Base-by-base conservation (phyloP, 2,797 vertebrate genomes). In the Thalassophryne amazonica region DNA sequence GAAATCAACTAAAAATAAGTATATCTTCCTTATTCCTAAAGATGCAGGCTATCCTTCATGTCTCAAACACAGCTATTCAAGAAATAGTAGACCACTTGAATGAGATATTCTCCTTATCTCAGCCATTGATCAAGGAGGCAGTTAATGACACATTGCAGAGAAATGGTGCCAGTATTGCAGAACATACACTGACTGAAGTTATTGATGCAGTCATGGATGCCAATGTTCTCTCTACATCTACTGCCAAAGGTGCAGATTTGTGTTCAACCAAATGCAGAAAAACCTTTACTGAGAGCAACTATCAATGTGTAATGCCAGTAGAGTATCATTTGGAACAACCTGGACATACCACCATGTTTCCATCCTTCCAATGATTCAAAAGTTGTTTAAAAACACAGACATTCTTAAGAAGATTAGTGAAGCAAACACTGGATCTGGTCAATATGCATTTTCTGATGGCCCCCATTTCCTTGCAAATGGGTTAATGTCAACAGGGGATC, bases 11-110 rank as follows among this genome's bases (percentile, higher is more conserved):
- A 1, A 50, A 66, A 47, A 3, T 10, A 0, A 59, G 65, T 21
- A n/a, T 23, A 25, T 11, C 60, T 14, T 61, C 59, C 8, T 63
- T 73, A 40, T 56, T 73, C 19, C 27, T 73, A 20, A 73, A 73
- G 25, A 69, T 77, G 61, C 61, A 68, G 42, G 25, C 61, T 29
- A 38, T 77, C 40, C 46, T 63, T 3, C 54, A 73, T 38, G 25
- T 70, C 0, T 78, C 66, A 34, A 67, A 68, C 29, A 51, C 34
- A 20, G 66, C 54, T 35, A 53, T 22, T 1, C 46, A 73, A 32
- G 45, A 73, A 63, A 60, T 63, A 33, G 52, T 54, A 1, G 58
- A 70, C 3, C 13, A 50, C 10, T 58, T 62, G 7, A 58, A 49
- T 55, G 45, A 56, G 17, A 43, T 57, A 11, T 70, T 68, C 41